Evolutionary conservation across 1,140 invertebrate genomes (phyloP).

Genomic region (Lordiphosa mommai): DNA sequence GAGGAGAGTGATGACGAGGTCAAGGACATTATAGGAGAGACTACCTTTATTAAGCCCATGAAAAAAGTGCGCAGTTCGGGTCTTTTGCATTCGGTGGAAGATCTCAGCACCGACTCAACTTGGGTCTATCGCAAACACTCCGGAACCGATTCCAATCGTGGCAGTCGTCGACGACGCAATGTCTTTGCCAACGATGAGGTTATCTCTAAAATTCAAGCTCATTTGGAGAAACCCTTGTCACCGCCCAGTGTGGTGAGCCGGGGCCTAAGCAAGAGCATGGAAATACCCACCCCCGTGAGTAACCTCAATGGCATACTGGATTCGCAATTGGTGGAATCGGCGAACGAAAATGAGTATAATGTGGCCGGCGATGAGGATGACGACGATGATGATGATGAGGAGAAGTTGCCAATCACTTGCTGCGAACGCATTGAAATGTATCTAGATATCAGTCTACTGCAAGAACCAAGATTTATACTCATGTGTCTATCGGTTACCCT

Average conservation of each 20-base stretch:
- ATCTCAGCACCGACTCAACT: conserved; percentile 87
- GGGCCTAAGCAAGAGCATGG: conserved; percentile 79
- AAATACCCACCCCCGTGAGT: conserved; percentile 78
- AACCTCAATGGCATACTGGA: conserved; percentile 58
- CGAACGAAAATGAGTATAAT: conserved; percentile 26
- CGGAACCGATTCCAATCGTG: conserved; percentile 75
- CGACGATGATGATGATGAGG: conserved; percentile 55
- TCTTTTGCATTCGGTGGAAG: conserved; percentile 86
- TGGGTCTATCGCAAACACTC: conserved; percentile 85
- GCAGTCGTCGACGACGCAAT: conserved; percentile 71
- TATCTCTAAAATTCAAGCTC: conserved; percentile 72
- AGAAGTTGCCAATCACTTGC: conserved; percentile 47
- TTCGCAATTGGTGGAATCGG: conserved; percentile 54
- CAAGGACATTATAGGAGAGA: conserved; percentile 82
- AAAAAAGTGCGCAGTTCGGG: conserved; percentile 84
- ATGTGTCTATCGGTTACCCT: conserved; percentile 86
- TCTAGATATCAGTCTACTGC: conserved; percentile 84
- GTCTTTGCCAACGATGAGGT: conserved; percentile 75
- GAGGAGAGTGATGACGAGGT: conserved; percentile 82
- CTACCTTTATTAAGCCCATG: conserved; percentile 81
- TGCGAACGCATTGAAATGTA: conserved; percentile 81
- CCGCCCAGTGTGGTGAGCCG: conserved; percentile 69
- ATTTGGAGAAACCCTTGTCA: conserved; percentile 62
- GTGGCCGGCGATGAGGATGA: conserved; percentile 24
- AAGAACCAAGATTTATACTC: conserved; percentile 85